phyloP scores from a whole-genome alignment of 2,113 vertebrate species.

The Lycaon pictus region DNA sequence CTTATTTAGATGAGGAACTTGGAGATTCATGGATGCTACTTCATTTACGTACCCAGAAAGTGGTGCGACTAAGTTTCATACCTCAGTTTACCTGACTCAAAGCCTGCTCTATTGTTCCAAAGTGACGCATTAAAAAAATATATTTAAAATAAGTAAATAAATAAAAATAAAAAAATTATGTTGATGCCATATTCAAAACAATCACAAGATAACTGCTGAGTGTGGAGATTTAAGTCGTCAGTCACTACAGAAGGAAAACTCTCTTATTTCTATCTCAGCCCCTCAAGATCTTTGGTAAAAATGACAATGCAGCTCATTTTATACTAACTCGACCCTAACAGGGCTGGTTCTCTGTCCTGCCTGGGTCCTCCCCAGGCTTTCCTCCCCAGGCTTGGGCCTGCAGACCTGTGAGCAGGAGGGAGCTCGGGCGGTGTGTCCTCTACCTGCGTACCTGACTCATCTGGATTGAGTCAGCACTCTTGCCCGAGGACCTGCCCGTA shows the following conservation, averaged over 20 bases:
- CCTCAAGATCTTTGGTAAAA: not conserved
- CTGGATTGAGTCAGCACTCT: slow-evolving; percentile 55
- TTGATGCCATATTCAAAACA: not conserved
- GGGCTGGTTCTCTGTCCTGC: not conserved
- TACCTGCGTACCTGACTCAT: slow-evolving; percentile 50
- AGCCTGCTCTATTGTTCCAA: not conserved
- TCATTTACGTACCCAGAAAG: no score
- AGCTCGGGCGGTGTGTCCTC: not conserved
- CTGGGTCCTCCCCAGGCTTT: not conserved
- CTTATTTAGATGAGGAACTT: not conserved
- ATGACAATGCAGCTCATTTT: not conserved
- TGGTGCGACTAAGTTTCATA: not conserved
- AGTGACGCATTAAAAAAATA: not conserved
- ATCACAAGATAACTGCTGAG: not conserved
- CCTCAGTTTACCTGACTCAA: not conserved
- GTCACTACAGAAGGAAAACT: not conserved
- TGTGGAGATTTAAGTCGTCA: not conserved
- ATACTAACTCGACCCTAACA: not conserved
- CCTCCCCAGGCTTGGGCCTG: not conserved
- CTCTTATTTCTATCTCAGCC: not conserved
- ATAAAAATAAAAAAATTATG: not conserved
- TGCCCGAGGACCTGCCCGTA: slow-evolving; percentile 36
- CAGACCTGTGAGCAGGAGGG: not conserved
- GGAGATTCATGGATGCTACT: not conserved
- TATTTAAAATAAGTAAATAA: not conserved